phyloP scores from a whole-genome alignment of 2,113 vertebrate genomes.

The Cygnus buccinator region DNA sequence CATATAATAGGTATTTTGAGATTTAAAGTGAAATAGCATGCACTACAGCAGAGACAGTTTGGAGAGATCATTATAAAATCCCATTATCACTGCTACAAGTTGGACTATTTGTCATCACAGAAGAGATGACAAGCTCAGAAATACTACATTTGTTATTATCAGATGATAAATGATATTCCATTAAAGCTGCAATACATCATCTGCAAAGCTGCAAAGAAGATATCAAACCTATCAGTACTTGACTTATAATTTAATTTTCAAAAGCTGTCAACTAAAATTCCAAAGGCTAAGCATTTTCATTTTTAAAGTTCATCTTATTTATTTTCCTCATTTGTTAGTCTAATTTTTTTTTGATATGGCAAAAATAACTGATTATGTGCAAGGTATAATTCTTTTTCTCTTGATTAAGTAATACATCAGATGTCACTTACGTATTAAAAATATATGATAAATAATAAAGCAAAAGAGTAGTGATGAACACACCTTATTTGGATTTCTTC shows the following conservation, averaged over 20 bases:
- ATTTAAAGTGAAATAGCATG: constrained; percentile 74
- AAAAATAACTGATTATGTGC: constrained; percentile 83
- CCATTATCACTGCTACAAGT: constrained; percentile 91
- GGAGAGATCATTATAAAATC: constrained; percentile 92
- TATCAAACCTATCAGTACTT: constrained; percentile 83
- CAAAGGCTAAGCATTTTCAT: constrained; percentile 86
- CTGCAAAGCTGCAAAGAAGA: constrained; percentile 81
- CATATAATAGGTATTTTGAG: constrained; percentile 75
- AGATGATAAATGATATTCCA: constrained; percentile 92
- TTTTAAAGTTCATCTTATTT: constrained; percentile 87
- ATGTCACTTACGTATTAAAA: constrained; percentile 85
- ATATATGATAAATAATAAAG: constrained; percentile 85
- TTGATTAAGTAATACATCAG: constrained; percentile 88
- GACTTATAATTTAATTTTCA: constrained; percentile 88
- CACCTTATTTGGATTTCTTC: constrained; percentile 77
- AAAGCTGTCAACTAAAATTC: constrained; percentile 87
- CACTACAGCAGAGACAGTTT: constrained; percentile 78
- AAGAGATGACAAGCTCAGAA: constrained; percentile 90
- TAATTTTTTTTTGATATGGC: constrained; percentile 83
- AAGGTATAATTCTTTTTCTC: constrained; percentile 81
- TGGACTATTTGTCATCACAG: constrained; percentile 94
- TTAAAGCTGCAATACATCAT: constrained; percentile 89
- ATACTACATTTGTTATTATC: constrained; percentile 93
- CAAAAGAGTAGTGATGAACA: constrained; percentile 73
- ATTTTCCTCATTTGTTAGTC: constrained; percentile 86